Percentiles rank a stretch among this genome's conserved stretches.
Evolutionary conservation across 1,140 invertebrate species (phyloP).

Genomic region (Drosophila eugracilis): DNA sequence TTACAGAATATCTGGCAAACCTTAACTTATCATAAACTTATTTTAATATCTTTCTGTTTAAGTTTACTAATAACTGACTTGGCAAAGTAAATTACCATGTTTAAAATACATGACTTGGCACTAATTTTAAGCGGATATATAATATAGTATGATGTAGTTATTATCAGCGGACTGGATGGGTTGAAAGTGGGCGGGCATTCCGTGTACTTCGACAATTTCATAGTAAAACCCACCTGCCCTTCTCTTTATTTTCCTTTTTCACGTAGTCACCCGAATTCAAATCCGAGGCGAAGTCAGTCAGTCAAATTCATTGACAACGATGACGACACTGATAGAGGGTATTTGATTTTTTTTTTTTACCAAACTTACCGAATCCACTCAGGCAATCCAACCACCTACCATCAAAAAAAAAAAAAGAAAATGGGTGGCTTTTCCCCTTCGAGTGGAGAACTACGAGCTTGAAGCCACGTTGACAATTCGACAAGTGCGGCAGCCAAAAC

Average conservation of each 20-base stretch:
- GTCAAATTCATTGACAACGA: slow-evolving; percentile 80
- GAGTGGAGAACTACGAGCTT: slow-evolving; percentile 25
- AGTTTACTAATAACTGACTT: background rate
- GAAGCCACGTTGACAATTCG: slow-evolving; percentile 76
- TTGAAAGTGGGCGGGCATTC: slow-evolving; percentile 40
- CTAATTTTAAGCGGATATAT: background rate
- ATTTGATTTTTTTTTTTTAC: slow-evolving; percentile 69
- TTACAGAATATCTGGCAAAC: too few relatives aligned
- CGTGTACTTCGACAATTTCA: slow-evolving; percentile 77
- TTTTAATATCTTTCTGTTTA: too few relatives aligned
- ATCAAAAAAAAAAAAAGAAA: background rate
- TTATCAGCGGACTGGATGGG: background rate
- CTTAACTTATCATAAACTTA: too few relatives aligned
- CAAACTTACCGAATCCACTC: slow-evolving; percentile 25
- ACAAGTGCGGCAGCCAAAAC: slow-evolving; percentile 66
- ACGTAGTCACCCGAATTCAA: slow-evolving; percentile 1
- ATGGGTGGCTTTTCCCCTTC: slow-evolving; percentile 6
- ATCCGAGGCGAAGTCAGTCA: slow-evolving; percentile 56
- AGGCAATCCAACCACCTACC: background rate
- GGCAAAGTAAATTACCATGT: too few relatives aligned
- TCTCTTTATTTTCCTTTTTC: too few relatives aligned
- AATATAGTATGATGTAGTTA: slow-evolving; percentile 10
- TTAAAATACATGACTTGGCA: background rate
- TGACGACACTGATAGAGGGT: slow-evolving; percentile 70
- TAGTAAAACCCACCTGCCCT: slow-evolving; percentile 12